Conservation (phyloP, 2,888 invertebrate genomes). For the Globia sparganii region DNA sequence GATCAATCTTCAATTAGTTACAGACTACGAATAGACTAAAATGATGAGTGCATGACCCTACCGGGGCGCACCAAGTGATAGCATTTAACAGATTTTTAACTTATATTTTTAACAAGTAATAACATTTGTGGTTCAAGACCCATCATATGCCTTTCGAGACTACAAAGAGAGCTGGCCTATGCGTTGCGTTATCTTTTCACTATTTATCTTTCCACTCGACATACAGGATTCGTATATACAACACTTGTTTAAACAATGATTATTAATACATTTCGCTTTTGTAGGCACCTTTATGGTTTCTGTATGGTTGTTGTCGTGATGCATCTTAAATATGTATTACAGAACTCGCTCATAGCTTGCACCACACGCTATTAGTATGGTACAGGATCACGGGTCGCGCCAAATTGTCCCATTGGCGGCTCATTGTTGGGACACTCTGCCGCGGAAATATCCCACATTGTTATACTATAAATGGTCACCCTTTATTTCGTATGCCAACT, state of each 20-base stretch:
- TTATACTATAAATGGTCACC: slow-evolving; percentile 66
- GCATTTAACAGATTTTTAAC: not conserved
- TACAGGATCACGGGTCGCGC: slow-evolving; percentile 71
- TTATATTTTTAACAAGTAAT: not conserved
- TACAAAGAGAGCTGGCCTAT: not conserved
- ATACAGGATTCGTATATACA: too few species aligned
- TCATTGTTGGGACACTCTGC: slow-evolving; percentile 74
- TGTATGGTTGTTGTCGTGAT: too few species aligned
- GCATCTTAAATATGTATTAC: not conserved
- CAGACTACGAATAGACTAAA: not conserved
- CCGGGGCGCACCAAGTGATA: not conserved
- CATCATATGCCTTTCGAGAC: not conserved
- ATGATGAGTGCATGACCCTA: not conserved
- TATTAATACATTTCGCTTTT: not conserved
- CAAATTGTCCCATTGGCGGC: slow-evolving; percentile 83
- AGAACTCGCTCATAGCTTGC: slow-evolving; percentile 25
- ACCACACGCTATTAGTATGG: slow-evolving; percentile 55
- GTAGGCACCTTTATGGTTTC: not conserved
- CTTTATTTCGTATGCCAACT: slow-evolving; percentile 63
- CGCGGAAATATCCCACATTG: slow-evolving; percentile 66
- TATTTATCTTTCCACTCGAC: too few species aligned
- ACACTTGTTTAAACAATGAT: not conserved
- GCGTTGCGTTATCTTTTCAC: too few species aligned
- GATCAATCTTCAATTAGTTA: not conserved
- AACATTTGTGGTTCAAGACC: not conserved